Evolutionary conservation across 1,140 invertebrate species (phyloP), one percentile per base, ranked within the genome.

Genomic region (Chironomus striatipennis): DNA sequence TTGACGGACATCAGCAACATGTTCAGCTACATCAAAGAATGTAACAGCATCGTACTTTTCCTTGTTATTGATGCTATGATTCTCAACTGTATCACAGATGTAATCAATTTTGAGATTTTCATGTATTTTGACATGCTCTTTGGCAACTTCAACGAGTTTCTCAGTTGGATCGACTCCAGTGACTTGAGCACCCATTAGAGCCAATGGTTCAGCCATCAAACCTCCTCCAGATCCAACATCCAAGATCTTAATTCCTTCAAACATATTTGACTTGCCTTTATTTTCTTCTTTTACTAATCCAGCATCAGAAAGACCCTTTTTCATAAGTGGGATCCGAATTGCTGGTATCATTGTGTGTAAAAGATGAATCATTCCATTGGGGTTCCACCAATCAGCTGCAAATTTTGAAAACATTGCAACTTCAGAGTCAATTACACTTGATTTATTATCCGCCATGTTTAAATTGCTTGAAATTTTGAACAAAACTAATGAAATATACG

Each of bases 161-260:
- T 82, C 75, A 17, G 85, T 87, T 18, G 89, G 86, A 85, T 95
- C 93, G 43, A 95, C 79, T 43, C 91, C 93, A 47, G 86, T 88
- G 2, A 94, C 89, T 72, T 83, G 79, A 10, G 90, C 91, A 75
- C 91, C 91, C 34, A 93, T 24, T 74, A 57, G 64, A 6, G 77
- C 76, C 67, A 82, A 75, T n/a, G 79, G 74, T 76, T 81, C 79
- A 5, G 78, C 75, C 65, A 81, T 72, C 47, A 80, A 78, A 24
- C 80, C 79, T 72, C 91, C 93, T 9, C 94, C 94, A 85, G 92
- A 94, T 24, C 93, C 94, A 78, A 94, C 87, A 84, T 96, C 93
- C 9, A 94, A 78, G 74, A 95, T 87, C 74, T 83, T 84, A 7
- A 89, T 73, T 34, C 86, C 88, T 78, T 86, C 78, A 18, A 95